Evolutionary conservation across 2,888 invertebrate genomes (phyloP).

Genomic region (Oscheius onirici): DNA sequence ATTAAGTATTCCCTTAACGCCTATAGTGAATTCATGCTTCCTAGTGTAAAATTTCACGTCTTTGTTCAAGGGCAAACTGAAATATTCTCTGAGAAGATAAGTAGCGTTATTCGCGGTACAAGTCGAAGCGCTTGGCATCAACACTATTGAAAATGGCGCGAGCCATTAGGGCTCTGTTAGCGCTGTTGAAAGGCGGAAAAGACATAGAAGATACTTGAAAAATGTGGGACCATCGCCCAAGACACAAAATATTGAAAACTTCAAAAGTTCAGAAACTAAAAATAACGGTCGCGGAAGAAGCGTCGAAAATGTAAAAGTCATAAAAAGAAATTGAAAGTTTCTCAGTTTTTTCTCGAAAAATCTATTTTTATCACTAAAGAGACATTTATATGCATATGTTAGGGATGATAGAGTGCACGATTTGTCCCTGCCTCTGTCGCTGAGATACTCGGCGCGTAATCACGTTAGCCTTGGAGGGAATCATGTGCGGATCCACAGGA

Average conservation of each 20-base stretch:
- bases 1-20: slow-evolving; percentile 13
- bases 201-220: slow-evolving; percentile 1
- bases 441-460: slow-evolving; percentile 31
- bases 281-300: background rate
- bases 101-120: background rate
- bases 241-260: background rate
- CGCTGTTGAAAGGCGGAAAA: slow-evolving; percentile 26
- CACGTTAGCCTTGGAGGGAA: slow-evolving; percentile 31
- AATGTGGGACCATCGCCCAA: background rate
- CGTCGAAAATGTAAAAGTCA: background rate
- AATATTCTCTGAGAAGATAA: background rate
- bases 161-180: slow-evolving; percentile 29
- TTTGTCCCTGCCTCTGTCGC: slow-evolving; percentile 15
- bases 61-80: background rate
- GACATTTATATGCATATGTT: background rate
- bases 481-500: slow-evolving; percentile 25
- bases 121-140: slow-evolving; percentile 28
- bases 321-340: background rate
- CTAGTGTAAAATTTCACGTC: background rate
- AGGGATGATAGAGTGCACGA: slow-evolving; percentile 2
- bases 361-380: background rate
- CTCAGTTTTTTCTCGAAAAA: background rate
- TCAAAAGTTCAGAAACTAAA: background rate
- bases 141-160: slow-evolving; percentile 31
- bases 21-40: background rate